A percentile compares a stretch with the other conserved stretches of the same genome.
Conservation (phyloP, 2,113 vertebrate species). For the Dolichotis patagonum region DNA sequence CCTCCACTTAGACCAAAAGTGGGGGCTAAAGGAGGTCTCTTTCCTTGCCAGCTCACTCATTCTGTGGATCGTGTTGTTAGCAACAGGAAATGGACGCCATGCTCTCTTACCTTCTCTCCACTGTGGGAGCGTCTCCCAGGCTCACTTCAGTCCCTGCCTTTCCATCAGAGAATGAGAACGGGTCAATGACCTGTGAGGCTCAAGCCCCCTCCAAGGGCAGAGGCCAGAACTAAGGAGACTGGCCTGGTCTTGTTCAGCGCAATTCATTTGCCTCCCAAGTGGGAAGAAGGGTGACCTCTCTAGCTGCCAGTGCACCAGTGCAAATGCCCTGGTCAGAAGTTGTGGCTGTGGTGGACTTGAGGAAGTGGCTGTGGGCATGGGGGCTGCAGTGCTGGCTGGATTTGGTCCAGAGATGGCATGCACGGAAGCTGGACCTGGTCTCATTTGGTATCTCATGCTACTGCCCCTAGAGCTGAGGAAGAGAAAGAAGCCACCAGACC, state of each 20-base stretch:
- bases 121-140: background rate
- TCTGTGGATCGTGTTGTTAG: background rate
- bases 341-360: background rate
- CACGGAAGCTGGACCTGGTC: background rate
- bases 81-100: background rate
- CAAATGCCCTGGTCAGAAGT: background rate
- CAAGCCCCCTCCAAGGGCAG: background rate
- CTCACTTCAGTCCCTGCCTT: background rate
- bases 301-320: background rate
- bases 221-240: background rate
- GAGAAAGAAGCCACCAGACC: background rate
- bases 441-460: background rate
- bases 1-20: background rate
- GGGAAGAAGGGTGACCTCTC: background rate
- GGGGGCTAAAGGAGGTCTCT: background rate
- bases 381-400: background rate
- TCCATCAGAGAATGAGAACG: background rate
- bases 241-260: background rate
- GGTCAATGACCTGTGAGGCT: background rate
- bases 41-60: background rate
- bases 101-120: background rate
- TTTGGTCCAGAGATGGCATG: background rate
- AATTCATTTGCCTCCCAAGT: background rate
- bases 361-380: background rate
- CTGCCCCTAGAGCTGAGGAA: accelerated